These are phyloP conservation scores for Pogoniulus pusillus DNA, from an alignment of 2,797 vertebrate species.

Conservation along the genomic window DNA sequence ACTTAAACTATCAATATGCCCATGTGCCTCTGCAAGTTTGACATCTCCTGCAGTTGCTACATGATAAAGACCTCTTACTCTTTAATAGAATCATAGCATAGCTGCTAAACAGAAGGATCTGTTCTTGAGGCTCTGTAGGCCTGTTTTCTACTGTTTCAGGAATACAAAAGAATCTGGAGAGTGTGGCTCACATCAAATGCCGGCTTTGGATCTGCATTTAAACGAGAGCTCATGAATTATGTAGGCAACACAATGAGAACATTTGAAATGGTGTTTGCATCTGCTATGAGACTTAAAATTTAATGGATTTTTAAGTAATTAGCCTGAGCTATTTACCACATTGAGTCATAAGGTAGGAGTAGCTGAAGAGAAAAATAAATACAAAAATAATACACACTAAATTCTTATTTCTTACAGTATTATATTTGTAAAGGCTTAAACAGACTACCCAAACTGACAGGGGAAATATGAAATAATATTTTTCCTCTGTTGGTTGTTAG, in stretches of 20 bases:
- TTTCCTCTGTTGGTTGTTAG: conserved; percentile 21
- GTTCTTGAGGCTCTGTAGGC: not conserved
- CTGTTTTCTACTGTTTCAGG: not conserved
- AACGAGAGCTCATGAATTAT: conserved; percentile 68
- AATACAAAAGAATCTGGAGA: not conserved
- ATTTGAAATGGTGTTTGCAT: conserved; percentile 76
- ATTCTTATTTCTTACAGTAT: conserved; percentile 70
- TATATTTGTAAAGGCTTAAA: conserved; percentile 67
- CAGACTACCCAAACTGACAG: conserved; percentile 68
- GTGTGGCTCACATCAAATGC: conserved; percentile 10
- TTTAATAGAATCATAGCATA: not conserved
- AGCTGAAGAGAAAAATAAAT: conserved; percentile 79
- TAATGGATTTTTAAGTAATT: conserved; percentile 80
- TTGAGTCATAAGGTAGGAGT: conserved; percentile 74
- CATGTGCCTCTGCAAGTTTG: not conserved
- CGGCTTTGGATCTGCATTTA: conserved; percentile 41
- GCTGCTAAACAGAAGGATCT: not conserved
- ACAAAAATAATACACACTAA: conserved; percentile 78
- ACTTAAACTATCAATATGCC: not conserved
- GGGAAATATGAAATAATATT: conserved; percentile 59
- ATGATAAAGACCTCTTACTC: not conserved
- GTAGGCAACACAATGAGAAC: conserved; percentile 65
- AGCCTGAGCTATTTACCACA: conserved; percentile 75
- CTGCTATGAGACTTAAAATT: conserved; percentile 71
- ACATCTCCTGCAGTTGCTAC: not conserved